Base-by-base conservation (phyloP, 2,797 vertebrate species). In the Danio tinwini region DNA sequence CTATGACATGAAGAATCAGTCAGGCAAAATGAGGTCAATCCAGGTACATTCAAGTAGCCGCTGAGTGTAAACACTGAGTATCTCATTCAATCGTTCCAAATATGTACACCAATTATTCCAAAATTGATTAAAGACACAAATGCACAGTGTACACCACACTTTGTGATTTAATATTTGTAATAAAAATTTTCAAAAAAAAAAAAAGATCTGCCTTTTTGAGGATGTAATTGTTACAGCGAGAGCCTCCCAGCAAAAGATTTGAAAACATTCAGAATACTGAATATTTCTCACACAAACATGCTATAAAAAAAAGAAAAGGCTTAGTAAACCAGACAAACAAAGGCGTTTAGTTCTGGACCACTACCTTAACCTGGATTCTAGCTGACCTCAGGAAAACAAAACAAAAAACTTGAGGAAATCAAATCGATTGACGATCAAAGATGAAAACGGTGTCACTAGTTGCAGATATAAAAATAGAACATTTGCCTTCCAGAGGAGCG, bases 381-480 rank as follows among this genome's bases (percentile, higher is more conserved):
- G 58, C 68, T 17, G 56, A 79, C 69, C 58, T 79, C 56, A 62
- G 39, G 45, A 62, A 74, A 63, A 65, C 17, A 29, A 29, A 29
- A 29, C 29, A 29, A 29, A 29, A 29, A 29, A 29, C 29, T 29
- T 67, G 3, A 67, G 29, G 53, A 70, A 67, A 49, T n/a, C 67
- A 69, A 74, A 70, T 55, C 69, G 62, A 70, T 64, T 70, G 65
- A 62, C 74, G 78, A 81, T 73, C 58, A 59, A 53, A 81, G 63
- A 74, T 59, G 84, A 81, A 59, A 73, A 65, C 37, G 52, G 74
- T 79, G 83, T 83, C 81, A 85, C 74, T 83, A 84, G 83, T 82
- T 87, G 83, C 86, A 90, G 89, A 90, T 93, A 92, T 87, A 93
- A 93, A 94, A 94, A 94, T 93, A 93, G 86, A 92, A 90, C 47